Percentiles rank a stretch among this genome's conserved stretches.
Conservation (phyloP, 2,888 invertebrate species). For the Pachymerium ferrugineum region DNA sequence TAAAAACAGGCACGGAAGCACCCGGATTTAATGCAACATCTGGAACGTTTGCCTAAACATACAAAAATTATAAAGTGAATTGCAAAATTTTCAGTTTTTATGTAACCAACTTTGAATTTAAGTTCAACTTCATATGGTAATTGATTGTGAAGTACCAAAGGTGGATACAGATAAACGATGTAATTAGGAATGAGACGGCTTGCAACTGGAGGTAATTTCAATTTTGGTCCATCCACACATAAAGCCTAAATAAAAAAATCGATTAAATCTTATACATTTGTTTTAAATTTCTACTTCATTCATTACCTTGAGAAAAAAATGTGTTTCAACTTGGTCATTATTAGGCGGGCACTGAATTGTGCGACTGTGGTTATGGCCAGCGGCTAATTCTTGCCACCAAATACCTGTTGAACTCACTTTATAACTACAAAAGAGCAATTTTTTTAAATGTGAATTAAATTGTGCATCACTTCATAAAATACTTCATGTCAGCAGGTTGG, state of each 20-base stretch:
- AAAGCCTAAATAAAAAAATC: conserved; percentile 43
- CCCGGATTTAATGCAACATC: conserved; percentile 45
- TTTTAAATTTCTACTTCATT: not conserved
- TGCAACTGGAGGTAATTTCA: conserved; percentile 38
- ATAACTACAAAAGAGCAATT: conserved; percentile 55
- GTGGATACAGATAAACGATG: conserved; percentile 64
- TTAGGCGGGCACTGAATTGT: conserved; percentile 65
- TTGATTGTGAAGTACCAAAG: conserved; percentile 67
- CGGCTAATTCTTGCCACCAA: conserved; percentile 71
- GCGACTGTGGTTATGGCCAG: conserved; percentile 59
- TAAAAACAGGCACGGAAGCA: conserved; percentile 63
- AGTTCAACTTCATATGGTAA: conserved; percentile 67
- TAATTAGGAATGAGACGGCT: conserved; percentile 63
- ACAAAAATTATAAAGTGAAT: not conserved
- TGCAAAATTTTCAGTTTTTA: not conserved
- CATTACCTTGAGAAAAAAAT: conserved; percentile 60
- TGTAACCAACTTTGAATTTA: conserved; percentile 44
- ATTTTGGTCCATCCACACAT: conserved; percentile 52
- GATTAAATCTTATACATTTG: conserved; percentile 33
- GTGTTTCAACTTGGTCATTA: conserved; percentile 53
- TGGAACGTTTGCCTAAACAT: conserved; percentile 30
- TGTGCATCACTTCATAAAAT: conserved; percentile 61
- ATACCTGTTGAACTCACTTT: conserved; percentile 65
- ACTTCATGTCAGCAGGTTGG: conserved; percentile 68
- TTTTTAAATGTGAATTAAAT: not conserved